Base-by-base conservation (phyloP, 92 coral and sea anemone species). In the Ricordea florida region DNA sequence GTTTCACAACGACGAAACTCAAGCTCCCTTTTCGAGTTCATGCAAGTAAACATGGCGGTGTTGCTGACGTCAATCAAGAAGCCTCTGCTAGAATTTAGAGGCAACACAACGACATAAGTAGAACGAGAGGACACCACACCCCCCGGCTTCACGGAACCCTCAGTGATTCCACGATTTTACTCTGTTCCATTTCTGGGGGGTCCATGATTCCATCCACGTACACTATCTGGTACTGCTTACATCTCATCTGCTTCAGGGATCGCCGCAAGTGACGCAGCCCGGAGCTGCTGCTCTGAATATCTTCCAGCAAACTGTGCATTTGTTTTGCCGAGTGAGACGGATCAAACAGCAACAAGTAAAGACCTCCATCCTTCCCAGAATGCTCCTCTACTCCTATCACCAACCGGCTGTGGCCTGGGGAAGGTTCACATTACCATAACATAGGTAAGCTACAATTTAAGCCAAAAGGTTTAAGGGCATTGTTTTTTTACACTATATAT, bases 331-430 rank as follows among this genome's bases (percentile, higher is more conserved):
- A 91, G 76, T 88, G 92, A 1, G 97, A 88, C 5, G 98, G 98
- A 40, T 94, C 98, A 45, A 91, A 91, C 24, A 94, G 62, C 25
- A 94, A 57, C 10, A 94, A 85, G 46, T 88, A 88, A 36, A 91
- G 75, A 6, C 93, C 96, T 2, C 91, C 93, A 50, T 77, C 96
- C 68, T 94, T 94, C 16, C 90, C 91, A 11, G 85, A 74, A 69
- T 89, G 93, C 55, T 94, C 97, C 50, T 94, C 98, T 4, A 94
- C 91, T 27, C 98, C 98, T 17, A 94, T 62, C 22, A 94, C 93
- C 50, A 88, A 81, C 33, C 98, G 98, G 63, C 98, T 94, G 72
- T 94, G 98, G 21, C 98, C 98, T 94, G 66, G n/a, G n/a, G n/a
- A n/a, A n/a, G n/a, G n/a, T n/a, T n/a, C n/a, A n/a, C n/a, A n/a